These are phyloP conservation scores for Brachymystax lenok DNA, from an alignment of 2,797 vertebrate species.

Conservation along the genomic window DNA sequence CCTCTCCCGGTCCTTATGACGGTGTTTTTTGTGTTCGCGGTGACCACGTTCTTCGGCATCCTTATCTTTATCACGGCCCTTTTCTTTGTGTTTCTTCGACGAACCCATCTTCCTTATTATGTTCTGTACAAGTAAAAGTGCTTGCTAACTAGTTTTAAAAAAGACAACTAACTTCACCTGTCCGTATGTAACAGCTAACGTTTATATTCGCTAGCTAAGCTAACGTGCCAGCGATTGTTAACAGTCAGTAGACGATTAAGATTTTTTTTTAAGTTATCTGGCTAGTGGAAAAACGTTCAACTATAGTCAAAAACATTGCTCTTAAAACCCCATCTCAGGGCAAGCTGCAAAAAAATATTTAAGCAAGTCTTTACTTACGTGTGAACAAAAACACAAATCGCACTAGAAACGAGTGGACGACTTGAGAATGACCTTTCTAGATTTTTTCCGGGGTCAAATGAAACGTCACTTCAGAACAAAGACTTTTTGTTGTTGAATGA, in stretches of 20 bases:
- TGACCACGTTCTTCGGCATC: slow-evolving; percentile 76
- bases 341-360: background rate
- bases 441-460: background rate
- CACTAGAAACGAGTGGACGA: background rate
- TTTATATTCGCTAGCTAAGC: background rate
- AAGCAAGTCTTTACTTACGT: background rate
- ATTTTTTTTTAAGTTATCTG: background rate
- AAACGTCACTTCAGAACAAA: background rate
- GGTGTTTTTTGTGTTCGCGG: slow-evolving; percentile 89
- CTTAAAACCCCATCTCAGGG: background rate
- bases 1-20: slow-evolving; percentile 81
- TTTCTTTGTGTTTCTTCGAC: slow-evolving; percentile 92
- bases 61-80: slow-evolving; percentile 80
- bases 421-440: background rate
- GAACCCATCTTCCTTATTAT: slow-evolving; percentile 80
- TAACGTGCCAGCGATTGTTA: too few relatives aligned
- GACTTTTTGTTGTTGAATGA: too few relatives aligned
- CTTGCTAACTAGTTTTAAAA: background rate
- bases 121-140: background rate
- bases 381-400: background rate
- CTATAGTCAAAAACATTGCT: background rate
- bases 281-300: background rate
- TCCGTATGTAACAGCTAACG: background rate
- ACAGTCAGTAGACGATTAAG: too few relatives aligned
- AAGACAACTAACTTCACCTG: background rate